A percentile compares a stretch with the other conserved stretches of the same genome.
phyloP scores from a whole-genome alignment of 2,888 invertebrate genomes.

The Dolichomitus sp. region DNA sequence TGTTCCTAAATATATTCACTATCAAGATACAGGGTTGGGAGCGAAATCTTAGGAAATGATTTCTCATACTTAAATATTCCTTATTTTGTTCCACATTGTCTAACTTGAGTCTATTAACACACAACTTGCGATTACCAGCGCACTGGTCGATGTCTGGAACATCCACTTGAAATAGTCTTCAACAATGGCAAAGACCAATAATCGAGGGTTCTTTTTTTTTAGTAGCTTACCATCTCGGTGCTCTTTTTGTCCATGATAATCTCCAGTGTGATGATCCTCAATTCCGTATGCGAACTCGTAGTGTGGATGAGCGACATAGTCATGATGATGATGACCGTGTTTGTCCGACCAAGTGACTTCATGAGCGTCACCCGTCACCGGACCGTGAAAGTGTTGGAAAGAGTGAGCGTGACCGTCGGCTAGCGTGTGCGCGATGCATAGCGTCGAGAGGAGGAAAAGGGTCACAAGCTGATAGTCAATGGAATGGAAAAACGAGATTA shows the following conservation, averaged over 20 bases:
- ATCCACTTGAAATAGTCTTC: too few relatives aligned
- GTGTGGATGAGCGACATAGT: constrained; percentile 83
- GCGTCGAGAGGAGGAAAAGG: constrained; percentile 50
- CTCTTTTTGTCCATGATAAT: constrained; percentile 85
- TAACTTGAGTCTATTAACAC: too few relatives aligned
- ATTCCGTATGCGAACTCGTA: constrained; percentile 83
- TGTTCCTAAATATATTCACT: too few relatives aligned
- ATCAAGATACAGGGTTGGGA: too few relatives aligned
- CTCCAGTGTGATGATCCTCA: constrained; percentile 84
- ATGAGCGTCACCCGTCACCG: constrained; percentile 80
- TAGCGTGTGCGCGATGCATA: constrained; percentile 48
- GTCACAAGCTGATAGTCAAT: constrained; percentile 25
- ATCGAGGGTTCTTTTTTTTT: neutral
- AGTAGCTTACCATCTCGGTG: constrained; percentile 82
- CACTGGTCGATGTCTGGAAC: too few relatives aligned
- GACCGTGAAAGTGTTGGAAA: constrained; percentile 84
- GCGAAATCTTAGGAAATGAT: too few relatives aligned
- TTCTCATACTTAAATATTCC: too few relatives aligned
- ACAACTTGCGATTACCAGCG: too few relatives aligned
- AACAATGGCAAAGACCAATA: too few relatives aligned
- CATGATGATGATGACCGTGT: constrained; percentile 83
- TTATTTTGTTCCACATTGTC: too few relatives aligned
- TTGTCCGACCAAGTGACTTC: constrained; percentile 81
- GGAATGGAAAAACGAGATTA: constrained; percentile 8
- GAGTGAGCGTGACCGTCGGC: constrained; percentile 81